A percentile compares a stretch with the other conserved stretches of the same genome.
These are phyloP conservation scores for Ostrea edulis DNA, from an alignment of 1,140 invertebrate species.

Conservation along the genomic window DNA sequence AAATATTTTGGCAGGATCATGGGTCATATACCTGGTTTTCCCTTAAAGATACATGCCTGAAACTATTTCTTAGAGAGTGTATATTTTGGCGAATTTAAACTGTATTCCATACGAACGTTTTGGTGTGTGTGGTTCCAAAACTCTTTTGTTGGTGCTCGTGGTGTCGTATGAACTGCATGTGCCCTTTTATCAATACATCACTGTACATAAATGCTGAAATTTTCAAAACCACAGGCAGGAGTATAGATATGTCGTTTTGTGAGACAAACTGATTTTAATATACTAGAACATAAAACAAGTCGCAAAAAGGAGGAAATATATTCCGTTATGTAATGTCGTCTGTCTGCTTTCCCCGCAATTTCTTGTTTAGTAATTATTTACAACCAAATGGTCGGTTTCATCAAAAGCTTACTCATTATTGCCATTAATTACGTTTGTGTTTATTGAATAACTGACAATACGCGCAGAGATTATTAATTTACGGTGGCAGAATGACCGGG, in stretches of 20 bases:
- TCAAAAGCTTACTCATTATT: conserved; percentile 11
- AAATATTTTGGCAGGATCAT: too few species aligned
- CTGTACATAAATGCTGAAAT: background rate
- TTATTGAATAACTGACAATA: conserved; percentile 36
- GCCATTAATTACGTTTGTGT: conserved; percentile 30
- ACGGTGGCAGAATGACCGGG: background rate
- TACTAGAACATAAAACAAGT: background rate
- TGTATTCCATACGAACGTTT: too few species aligned
- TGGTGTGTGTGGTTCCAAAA: too few species aligned
- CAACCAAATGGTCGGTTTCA: background rate
- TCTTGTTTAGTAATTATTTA: conserved; percentile 28
- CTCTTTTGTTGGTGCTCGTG: too few species aligned
- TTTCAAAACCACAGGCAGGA: background rate
- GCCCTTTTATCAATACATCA: too few species aligned
- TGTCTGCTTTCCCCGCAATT: conserved; percentile 20
- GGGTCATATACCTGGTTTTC: too few species aligned
- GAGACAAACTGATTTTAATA: background rate
- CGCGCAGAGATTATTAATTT: conserved; percentile 9
- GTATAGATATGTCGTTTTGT: background rate
- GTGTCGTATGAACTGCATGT: too few species aligned
- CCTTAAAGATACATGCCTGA: too few species aligned
- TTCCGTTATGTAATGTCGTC: conserved; percentile 14
- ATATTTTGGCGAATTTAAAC: too few species aligned
- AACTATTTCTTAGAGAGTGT: too few species aligned
- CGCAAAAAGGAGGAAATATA: conserved; percentile 7